Evolutionary conservation across 2,888 invertebrate genomes (phyloP), one percentile per base, ranked within the genome.

Genomic region (Pandemis cinnamomeana): DNA sequence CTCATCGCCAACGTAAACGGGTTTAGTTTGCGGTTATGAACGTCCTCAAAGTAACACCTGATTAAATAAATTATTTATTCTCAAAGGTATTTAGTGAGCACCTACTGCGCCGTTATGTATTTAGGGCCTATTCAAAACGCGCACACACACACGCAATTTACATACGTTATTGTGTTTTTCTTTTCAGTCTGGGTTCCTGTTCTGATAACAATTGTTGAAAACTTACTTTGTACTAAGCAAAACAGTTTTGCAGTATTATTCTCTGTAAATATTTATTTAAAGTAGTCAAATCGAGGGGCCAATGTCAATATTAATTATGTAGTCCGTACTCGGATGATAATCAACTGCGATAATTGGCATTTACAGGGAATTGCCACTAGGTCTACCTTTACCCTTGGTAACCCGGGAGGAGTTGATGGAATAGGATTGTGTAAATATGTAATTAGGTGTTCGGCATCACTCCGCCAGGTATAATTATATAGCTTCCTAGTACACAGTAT

Each of bases 341-440:
- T 51, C 27, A 51, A 66, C 66, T n/a, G 48, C 41, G 51, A 66
- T 66, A 66, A 66, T 66, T 66, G 66, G 66, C 66, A 66, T 66
- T 51, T 66, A 41, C 58, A 27, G 58, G n/a, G 51, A 36, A 36
- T n/a, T 51, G 11, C 51, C n/a, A 41, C 51, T 51, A 66, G 36
- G 66, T 48, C 46, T 66, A 66, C 66, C 66, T 66, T 66, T 66
- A 51, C 66, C 51, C 66, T 27, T 13, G 41, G 41, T 46, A 66
- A 66, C 53, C 27, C 51, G n/a, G 58, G 27, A 27, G 2, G 58
- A 27, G 58, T 58, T 58, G 58, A 58, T 58, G 58, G 58, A 58
- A 41, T 66, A 41, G 51, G 66, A 36, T 66, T 41, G 66, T 51
- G 66, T 66, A 66, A 66, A 66, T 66, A 66, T 53, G 41, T 58